Base-by-base conservation (phyloP, 2,797 vertebrate genomes). In the Epinephelus malabaricus region DNA sequence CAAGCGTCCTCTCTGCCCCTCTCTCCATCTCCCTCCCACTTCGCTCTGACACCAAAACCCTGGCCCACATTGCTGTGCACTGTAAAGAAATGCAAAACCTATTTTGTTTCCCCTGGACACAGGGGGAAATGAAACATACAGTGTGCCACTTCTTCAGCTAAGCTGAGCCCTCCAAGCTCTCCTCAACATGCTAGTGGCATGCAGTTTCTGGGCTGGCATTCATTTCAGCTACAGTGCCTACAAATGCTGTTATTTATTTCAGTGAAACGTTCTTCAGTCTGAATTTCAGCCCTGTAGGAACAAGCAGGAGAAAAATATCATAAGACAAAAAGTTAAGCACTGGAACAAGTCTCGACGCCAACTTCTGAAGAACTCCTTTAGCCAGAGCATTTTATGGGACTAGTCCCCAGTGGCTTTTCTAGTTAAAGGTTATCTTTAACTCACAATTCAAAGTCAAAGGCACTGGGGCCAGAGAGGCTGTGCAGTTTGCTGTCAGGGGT, bases 401-500 rank as follows among this genome's bases (percentile, higher is more conserved):
- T n/a, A 47, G 67, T 72, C 78, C 79, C 73, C 45, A 10, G 49
- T 67, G 88, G 81, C 69, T 85, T 51, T 43, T 81, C 64, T 66
- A 82, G 79, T 76, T 83, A 88, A 86, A 88, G 84, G 87, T 86
- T 89, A 83, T 90, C 89, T 91, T 81, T 81, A 63, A 83, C 80
- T 85, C 73, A 79, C 76, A 79, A 86, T 69, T 92, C 88, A 91
- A 88, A 92, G 89, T 88, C 89, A 93, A 88, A 92, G 85, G 75
- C 90, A 77, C 68, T 19, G 83, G 83, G 86, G 87, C 81, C 80
- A 69, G 73, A 18, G 81, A 81, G 76, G 71, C 81, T 78, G 79
- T 78, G 88, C 89, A 87, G 88, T 84, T 87, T 89, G 80, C 88
- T 60, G 89, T 88, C 73, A 86, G 88, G 92, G 93, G 94, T 95